Percentiles rank a stretch among this genome's conserved stretches.
phyloP scores from a whole-genome alignment of 2,113 vertebrate genomes.

The Microcebus tavaratra region DNA sequence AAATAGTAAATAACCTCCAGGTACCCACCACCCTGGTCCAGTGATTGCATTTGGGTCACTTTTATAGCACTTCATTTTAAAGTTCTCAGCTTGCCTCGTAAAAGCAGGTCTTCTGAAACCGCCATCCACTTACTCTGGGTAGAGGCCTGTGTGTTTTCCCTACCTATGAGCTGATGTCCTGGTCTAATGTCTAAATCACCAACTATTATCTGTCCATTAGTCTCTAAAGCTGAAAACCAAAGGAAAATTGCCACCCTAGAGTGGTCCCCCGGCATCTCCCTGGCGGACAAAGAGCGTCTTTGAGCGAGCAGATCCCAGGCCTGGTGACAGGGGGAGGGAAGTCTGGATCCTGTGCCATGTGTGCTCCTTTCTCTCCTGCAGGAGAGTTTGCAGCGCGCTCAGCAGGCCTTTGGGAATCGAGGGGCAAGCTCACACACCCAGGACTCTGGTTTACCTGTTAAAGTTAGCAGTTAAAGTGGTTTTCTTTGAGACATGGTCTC shows the following conservation, averaged over 20 bases:
- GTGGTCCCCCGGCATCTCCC: fast-evolving
- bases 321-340: too few species aligned
- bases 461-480: too few species aligned
- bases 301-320: fast-evolving
- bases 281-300: fast-evolving
- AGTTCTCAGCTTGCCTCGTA: not conserved
- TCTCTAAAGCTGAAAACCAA: not conserved
- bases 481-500: too few species aligned
- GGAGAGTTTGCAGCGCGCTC: fast-evolving
- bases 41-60: fast-evolving
- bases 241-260: fast-evolving
- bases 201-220: fast-evolving
- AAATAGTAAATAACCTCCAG: fast-evolving
- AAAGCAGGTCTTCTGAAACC: not conserved
- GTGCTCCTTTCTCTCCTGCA: fast-evolving
- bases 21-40: fast-evolving
- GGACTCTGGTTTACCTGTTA: too few species aligned
- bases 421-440: fast-evolving
- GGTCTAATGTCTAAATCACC: too few species aligned
- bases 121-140: fast-evolving
- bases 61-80: not conserved
- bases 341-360: fast-evolving
- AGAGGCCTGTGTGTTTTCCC: fast-evolving
- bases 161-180: fast-evolving
- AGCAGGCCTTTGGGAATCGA: not conserved